These are phyloP conservation scores for Uropsilus gracilis DNA, from an alignment of 2,113 vertebrate genomes.

Conservation along the genomic window DNA sequence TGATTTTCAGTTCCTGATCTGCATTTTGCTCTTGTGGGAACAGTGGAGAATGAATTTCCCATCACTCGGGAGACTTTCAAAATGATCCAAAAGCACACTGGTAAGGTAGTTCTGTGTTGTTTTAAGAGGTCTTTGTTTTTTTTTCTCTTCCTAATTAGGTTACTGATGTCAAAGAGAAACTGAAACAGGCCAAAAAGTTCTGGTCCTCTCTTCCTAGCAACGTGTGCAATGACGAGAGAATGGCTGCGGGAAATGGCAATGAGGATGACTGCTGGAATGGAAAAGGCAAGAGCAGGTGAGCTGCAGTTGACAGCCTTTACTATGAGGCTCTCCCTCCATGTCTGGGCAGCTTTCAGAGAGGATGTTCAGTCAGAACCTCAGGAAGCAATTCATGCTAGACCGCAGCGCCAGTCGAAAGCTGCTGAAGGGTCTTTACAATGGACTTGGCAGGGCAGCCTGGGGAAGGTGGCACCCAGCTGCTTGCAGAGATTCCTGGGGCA, in stretches of 20 bases:
- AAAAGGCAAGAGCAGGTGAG: conserved; percentile 95
- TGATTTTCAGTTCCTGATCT: background rate
- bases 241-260: conserved; percentile 87
- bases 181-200: conserved; percentile 97
- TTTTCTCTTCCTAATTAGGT: conserved; percentile 84
- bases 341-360: background rate
- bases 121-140: background rate
- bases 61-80: conserved; percentile 26
- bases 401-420: background rate
- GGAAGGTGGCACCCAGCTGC: background rate
- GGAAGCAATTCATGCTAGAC: background rate
- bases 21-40: background rate
- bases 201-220: conserved; percentile 97
- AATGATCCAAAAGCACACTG: background rate
- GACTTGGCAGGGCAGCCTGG: background rate
- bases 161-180: conserved; percentile 95
- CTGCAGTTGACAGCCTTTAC: fast-evolving
- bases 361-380: fast-evolving
- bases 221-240: conserved; percentile 92
- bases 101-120: conserved; percentile 3
- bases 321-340: background rate
- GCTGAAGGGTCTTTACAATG: background rate
- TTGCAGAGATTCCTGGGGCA: background rate
- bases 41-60: background rate
- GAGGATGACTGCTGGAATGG: conserved; percentile 94